These are phyloP conservation scores for Mnemiopsis leidyi DNA, from an alignment of 37 sponge, comb jelly and placozoan species.

Conservation along the genomic window DNA sequence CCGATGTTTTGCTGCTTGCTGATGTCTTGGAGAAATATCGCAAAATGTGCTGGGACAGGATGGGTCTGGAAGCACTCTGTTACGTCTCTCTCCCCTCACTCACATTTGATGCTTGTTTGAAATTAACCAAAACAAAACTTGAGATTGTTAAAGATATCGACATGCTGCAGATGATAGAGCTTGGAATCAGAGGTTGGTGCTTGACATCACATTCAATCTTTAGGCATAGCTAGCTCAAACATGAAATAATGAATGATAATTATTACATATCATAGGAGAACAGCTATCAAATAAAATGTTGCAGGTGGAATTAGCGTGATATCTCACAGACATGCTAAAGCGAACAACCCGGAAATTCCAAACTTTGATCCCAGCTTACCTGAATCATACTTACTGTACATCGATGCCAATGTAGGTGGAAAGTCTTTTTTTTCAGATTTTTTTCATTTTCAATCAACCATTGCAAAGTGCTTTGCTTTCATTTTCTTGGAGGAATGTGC, in stretches of 20 bases:
- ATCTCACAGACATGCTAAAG: constrained; percentile 1
- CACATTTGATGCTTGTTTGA: constrained; percentile 60
- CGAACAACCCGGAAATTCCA: neutral
- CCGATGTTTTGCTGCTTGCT: constrained; percentile 30
- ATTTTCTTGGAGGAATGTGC: no score
- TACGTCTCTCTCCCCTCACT: constrained; percentile 51
- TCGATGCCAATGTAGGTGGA: neutral
- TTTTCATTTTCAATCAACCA: neutral
- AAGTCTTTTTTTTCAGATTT: neutral
- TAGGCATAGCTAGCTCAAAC: no score
- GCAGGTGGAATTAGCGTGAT: constrained; percentile 28
- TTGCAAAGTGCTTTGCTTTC: no score
- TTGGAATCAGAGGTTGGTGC: constrained; percentile 54
- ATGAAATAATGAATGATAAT: no score
- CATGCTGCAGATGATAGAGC: constrained; percentile 61
- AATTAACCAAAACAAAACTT: constrained; percentile 7
- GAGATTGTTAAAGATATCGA: constrained; percentile 56
- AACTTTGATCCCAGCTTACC: neutral
- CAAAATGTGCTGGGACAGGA: constrained; percentile 37
- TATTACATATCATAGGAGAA: no score
- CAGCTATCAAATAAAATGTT: no score
- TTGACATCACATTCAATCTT: no score
- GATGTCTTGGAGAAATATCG: constrained; percentile 45
- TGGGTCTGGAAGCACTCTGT: constrained; percentile 55
- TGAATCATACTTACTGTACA: neutral